These are phyloP conservation scores for Sturnus vulgaris DNA, from an alignment of 2,113 vertebrate species.

Conservation along the genomic window DNA sequence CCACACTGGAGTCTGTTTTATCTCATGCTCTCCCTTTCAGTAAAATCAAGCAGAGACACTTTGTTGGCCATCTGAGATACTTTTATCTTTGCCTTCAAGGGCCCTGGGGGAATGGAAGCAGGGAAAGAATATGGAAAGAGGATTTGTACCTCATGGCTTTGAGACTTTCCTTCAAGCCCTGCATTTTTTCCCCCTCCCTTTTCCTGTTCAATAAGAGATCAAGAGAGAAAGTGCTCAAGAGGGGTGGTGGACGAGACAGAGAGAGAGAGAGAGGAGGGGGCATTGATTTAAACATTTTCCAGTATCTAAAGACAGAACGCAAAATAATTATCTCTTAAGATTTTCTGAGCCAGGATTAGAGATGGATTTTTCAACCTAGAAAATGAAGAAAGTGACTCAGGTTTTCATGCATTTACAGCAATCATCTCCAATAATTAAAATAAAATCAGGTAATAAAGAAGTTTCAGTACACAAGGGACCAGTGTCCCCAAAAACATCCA, in stretches of 20 bases:
- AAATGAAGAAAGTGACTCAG: not conserved
- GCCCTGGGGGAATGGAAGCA: constrained; percentile 2
- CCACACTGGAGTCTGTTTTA: not conserved
- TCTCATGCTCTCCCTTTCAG: constrained; percentile 14
- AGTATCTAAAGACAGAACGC: not conserved
- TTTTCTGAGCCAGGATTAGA: not conserved
- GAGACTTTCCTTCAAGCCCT: not conserved
- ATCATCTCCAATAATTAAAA: not conserved
- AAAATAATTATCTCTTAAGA: not conserved
- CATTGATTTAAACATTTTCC: not conserved
- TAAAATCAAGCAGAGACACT: constrained; percentile 13
- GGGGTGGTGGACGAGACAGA: not conserved
- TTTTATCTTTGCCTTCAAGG: constrained; percentile 44
- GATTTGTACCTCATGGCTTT: constrained; percentile 37
- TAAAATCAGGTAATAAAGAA: not conserved
- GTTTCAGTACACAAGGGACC: not conserved
- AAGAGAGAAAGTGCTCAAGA: not conserved
- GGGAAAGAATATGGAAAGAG: constrained; percentile 23
- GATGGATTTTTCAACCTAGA: not conserved
- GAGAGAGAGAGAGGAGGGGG: not conserved
- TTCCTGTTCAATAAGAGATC: constrained; percentile 7
- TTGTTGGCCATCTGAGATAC: constrained; percentile 4
- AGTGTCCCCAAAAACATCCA: not conserved
- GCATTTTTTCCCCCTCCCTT: not conserved
- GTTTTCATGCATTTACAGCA: not conserved